Evolutionary conservation across 1,140 invertebrate genomes (phyloP), one percentile per base, ranked within the genome.

Genomic region (Drosophila yakuba): DNA sequence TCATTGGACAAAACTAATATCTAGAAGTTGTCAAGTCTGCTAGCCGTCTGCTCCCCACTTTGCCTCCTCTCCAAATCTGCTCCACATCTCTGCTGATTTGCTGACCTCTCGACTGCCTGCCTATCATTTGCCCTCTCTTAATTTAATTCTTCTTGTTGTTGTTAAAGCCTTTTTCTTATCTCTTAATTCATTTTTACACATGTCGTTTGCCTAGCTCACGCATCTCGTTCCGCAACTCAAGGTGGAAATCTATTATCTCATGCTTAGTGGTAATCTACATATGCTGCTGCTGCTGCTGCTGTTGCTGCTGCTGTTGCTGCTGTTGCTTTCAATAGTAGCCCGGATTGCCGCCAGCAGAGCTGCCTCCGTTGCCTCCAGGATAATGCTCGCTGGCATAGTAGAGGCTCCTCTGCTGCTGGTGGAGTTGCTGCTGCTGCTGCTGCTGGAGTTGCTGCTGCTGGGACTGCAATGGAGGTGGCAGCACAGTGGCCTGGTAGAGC

Each of bases 401-500:
- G 36, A 72, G 67, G n/a, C 51, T 50, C 28, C 68, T 41, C 66
- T 71, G 67, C 6, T 69, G 80, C 2, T 68, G 78, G 0, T 52
- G 64, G 5, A 75, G 78, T 10, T 38, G 56, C 14, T 60, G 66
- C 0, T 35, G 66, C 0, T 64, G 78, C 2, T 51, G 67, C 0
- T 69, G 67, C 8, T 69, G 74, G 5, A 56, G 74, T 1, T 48
- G 67, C 0, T 69, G 67, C 23, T 72, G 74, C 28, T 77, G 74
- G 7, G 68, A 72, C 11, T 81, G 82, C 51, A 85, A 55, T 1
- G 77, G 80, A n/a, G 80, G 81, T 2, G 73, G 81, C 55, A 76
- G 28, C 57, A 75, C 43, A 2, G 80, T 50, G 3, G 69, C 56
- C 20, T 69, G 59, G 23, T 73, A 63, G 44, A 74, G 79, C 25